Conservation (phyloP, 2,797 vertebrate genomes). For the Miopithecus talapoin region DNA sequence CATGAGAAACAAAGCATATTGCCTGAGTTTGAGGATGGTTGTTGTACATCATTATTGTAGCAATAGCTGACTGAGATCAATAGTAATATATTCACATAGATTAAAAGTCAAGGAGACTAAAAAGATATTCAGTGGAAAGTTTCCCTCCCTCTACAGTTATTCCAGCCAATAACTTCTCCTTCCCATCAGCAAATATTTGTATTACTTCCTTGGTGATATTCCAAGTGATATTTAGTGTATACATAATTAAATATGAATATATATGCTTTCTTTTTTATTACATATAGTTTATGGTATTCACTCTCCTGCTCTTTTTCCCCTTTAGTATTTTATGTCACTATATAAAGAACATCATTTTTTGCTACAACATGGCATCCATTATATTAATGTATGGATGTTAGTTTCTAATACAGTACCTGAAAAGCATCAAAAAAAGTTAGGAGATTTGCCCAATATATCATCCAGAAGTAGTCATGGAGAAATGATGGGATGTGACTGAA, state of each 20-base stretch:
- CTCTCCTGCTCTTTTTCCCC: not conserved
- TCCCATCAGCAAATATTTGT: not conserved
- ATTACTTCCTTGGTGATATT: conserved; percentile 19
- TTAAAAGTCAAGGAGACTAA: conserved; percentile 39
- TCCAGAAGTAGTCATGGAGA: not conserved
- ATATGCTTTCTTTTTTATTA: not conserved
- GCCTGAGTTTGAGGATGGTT: not conserved
- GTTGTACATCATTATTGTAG: not conserved
- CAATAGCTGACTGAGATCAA: conserved; percentile 28
- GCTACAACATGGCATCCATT: not conserved
- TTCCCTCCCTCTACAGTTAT: not conserved
- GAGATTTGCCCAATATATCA: not conserved
- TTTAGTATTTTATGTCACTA: not conserved
- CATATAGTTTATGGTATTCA: not conserved
- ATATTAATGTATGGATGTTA: not conserved
- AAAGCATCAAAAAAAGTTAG: not conserved
- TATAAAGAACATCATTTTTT: conserved; percentile 3
- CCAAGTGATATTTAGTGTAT: conserved; percentile 3
- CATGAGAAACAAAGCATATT: not conserved
- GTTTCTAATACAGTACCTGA: conserved; percentile 9
- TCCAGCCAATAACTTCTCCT: not conserved
- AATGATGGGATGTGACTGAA: not conserved
- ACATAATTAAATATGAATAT: not conserved
- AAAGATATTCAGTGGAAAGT: not conserved
- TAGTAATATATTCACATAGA: not conserved